Evolutionary conservation across 2,888 invertebrate genomes (phyloP).

Genomic region (Ormia ochracea): DNA sequence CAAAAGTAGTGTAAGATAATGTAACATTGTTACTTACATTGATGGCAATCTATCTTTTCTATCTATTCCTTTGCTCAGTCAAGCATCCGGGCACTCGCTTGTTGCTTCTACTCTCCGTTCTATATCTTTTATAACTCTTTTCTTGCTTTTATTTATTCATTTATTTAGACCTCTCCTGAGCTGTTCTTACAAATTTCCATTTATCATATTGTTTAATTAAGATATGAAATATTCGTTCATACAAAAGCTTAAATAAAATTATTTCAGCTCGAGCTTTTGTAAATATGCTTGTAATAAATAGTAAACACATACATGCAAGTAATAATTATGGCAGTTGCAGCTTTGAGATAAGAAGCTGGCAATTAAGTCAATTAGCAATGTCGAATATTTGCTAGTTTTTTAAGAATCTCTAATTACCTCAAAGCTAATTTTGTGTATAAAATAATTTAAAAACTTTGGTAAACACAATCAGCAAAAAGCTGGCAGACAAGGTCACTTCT

Average conservation of each 20-base stretch:
- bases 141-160: neutral
- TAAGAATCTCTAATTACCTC: slow-evolving; percentile 14
- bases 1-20: slow-evolving; percentile 26
- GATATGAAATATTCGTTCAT: slow-evolving; percentile 34
- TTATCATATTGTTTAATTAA: slow-evolving; percentile 49
- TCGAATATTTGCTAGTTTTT: slow-evolving; percentile 24
- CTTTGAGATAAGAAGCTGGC: slow-evolving; percentile 27
- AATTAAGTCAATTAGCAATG: slow-evolving; percentile 48
- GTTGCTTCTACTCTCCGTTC: neutral
- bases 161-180: slow-evolving; percentile 15
- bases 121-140: neutral
- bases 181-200: slow-evolving; percentile 35
- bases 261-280: slow-evolving; percentile 25
- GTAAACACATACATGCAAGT: slow-evolving; percentile 5
- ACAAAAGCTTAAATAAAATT: slow-evolving; percentile 30
- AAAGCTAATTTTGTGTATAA: neutral
- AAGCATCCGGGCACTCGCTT: neutral
- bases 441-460: slow-evolving; percentile 1
- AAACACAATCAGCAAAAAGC: neutral
- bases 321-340: slow-evolving; percentile 9
- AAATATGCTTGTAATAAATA: slow-evolving; percentile 20
- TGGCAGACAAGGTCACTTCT: slow-evolving; percentile 19
- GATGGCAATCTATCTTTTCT: slow-evolving; percentile 4
- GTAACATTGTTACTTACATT: neutral
- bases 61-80: neutral